A percentile compares a stretch with the other conserved stretches of the same genome.
Evolutionary conservation across 2,113 vertebrate species (phyloP).

Genomic region (Ciconia boyciana): DNA sequence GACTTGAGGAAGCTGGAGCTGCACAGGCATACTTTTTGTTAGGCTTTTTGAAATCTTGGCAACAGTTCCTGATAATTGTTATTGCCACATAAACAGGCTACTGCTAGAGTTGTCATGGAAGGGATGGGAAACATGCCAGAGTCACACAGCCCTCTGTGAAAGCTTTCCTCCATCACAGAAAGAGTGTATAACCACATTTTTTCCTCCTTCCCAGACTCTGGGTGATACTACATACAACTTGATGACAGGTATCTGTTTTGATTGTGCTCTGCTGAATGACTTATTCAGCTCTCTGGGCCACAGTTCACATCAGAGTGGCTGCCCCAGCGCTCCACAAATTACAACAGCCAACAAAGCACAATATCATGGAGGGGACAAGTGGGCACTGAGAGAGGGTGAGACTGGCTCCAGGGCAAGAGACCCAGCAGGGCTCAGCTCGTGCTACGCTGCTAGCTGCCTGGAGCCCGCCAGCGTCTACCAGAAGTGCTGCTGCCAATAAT

Average conservation of each 20-base stretch:
- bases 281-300: background rate
- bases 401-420: background rate
- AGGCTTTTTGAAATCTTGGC: background rate
- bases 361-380: accelerated
- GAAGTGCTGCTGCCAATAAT: background rate
- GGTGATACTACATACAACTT: background rate
- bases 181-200: background rate
- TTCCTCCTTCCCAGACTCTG: background rate
- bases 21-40: background rate
- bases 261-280: background rate
- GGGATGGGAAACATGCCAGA: background rate
- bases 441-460: accelerated
- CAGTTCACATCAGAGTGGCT: background rate
- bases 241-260: background rate
- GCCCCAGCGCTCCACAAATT: background rate
- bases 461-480: background rate
- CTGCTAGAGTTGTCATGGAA: background rate
- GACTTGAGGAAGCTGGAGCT: background rate
- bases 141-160: background rate
- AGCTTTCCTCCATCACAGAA: background rate
- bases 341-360: background rate
- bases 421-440: background rate
- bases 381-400: background rate
- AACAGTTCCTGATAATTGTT: background rate
- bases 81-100: background rate